Conservation (phyloP, 2,113 vertebrate species). For the Felis catus region F.catus_Fca126_mat1.0 CM031412.1:226642001-226642500, state of each 20-base stretch:
- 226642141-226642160: neutral
- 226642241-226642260: neutral
- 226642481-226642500: neutral
- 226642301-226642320: neutral
- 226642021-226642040: neutral
- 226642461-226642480: neutral
- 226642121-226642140: neutral
- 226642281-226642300: fast-evolving
- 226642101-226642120: neutral
- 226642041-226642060: too few relatives aligned
- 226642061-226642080: too few relatives aligned
- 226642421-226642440: neutral
- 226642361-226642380: too few relatives aligned
- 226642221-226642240: neutral
- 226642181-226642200: neutral
- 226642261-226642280: neutral
- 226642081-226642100: too few relatives aligned
- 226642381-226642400: neutral
- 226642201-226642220: neutral
- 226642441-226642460: neutral
- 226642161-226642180: neutral
- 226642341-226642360: neutral
- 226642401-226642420: neutral
- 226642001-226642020: neutral
- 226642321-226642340: neutral